These are phyloP conservation scores for Macrotis lagotis DNA, from an alignment of 2,113 vertebrate species.

Conservation along the genomic window DNA sequence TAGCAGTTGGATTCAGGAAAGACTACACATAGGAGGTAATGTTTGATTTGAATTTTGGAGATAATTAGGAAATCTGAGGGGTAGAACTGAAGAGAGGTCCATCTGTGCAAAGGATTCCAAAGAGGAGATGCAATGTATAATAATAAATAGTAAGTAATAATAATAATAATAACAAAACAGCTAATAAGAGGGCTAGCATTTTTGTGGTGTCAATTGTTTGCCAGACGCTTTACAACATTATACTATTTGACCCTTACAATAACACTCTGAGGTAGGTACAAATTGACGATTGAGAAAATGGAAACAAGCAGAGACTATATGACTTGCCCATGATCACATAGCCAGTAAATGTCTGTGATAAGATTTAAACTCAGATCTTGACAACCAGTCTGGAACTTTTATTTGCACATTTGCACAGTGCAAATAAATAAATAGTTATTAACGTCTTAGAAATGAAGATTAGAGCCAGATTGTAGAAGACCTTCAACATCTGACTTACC, in stretches of 20 bases:
- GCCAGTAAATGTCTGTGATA: not conserved
- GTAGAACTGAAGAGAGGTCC: not conserved
- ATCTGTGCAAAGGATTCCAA: not conserved
- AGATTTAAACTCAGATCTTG: not conserved
- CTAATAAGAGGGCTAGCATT: no score
- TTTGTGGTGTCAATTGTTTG: not conserved
- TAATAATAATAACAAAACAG: no score
- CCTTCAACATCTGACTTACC: no score
- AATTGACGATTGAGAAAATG: not conserved
- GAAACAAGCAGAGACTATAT: not conserved
- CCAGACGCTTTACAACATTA: not conserved
- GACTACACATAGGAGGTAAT: not conserved
- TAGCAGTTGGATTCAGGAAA: not conserved
- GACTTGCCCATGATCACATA: not conserved
- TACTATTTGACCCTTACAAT: not conserved
- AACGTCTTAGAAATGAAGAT: no score
- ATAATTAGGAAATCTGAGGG: not conserved
- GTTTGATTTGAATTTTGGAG: not conserved
- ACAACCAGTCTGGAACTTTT: no score
- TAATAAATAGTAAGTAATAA: not conserved
- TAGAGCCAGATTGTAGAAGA: not conserved
- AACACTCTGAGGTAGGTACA: not conserved
- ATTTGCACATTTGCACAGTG: not conserved
- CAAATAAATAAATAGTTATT: not conserved
- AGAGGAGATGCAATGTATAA: not conserved